Evolutionary conservation across 2,797 vertebrate species (phyloP), one percentile per base, ranked within the genome.

Genomic region (Chrysocyon brachyurus): DNA sequence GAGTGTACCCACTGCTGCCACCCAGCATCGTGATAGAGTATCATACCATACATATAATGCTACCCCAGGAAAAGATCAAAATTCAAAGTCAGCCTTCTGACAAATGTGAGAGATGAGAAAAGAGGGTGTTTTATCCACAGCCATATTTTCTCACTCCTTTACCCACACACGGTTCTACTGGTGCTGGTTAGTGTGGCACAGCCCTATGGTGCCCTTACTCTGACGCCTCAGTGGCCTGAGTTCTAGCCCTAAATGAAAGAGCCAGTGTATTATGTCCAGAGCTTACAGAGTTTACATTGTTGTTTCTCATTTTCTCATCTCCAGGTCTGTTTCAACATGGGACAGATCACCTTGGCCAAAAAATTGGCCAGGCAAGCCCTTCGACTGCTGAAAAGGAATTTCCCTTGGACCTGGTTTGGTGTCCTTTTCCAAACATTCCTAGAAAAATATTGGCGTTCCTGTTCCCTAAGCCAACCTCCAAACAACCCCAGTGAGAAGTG

Each of bases 261-360:
- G 28, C 61, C 40, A 49, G 24, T 36, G 17, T 61, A 5, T 68
- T 88, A 21, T 15, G 64, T 73, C 52, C 57, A 91, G 40, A 78
- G 22, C 70, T 14, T 46, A 46, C 40, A 46, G 40, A 46, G 40
- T 33, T 87, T 83, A 40, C 24, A 64, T 52, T 79, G 14, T 21
- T 40, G 12, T 81, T 87, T 87, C 66, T 93, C 90, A 28, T 93
- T 94, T 95, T 90, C 72, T 52, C n/a, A 19, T 90, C 61, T 95
- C 81, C 82, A 97, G 97, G 97, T 98, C 77, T 97, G 96, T 82
- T 97, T 98, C 91, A 97, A 97, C 86, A 96, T 98, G 94, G 97
- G 97, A n/a, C 97, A 97, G 66, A 94, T 97, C 66, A 84, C 52
- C 28, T 84, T 97, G 84, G 97, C 97, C 91, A 97, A 97, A 92